These are phyloP conservation scores for Pangasius macronema DNA, from an alignment of 2,797 vertebrate species.

Conservation along the genomic window DNA sequence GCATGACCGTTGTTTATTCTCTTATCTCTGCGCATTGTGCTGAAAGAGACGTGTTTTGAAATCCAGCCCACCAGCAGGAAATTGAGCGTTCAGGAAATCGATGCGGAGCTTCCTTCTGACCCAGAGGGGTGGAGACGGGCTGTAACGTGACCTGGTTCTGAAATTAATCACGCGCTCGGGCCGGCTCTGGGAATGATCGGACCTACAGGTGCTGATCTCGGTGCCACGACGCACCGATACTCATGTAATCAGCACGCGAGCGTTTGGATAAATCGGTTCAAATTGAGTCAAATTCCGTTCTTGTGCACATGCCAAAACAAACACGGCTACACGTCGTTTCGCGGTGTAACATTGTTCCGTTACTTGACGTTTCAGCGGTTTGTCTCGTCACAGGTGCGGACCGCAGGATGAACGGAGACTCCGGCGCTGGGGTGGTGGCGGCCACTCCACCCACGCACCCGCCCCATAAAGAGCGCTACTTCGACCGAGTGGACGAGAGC, in stretches of 20 bases:
- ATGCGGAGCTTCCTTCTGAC: not conserved
- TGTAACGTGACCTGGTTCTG: not conserved
- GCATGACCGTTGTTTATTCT: not conserved
- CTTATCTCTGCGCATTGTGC: not conserved
- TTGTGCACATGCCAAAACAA: not conserved
- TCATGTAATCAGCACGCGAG: not conserved
- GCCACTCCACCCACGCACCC: constrained; percentile 92
- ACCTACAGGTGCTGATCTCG: not conserved
- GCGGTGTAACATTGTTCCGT: not conserved
- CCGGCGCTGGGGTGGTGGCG: constrained; percentile 92
- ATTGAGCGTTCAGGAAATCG: constrained; percentile 15
- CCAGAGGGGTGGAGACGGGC: not conserved
- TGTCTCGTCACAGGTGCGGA: constrained; percentile 40
- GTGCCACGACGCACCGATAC: not conserved
- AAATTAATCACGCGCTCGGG: not conserved
- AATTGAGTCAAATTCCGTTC: not conserved
- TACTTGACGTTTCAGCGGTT: not conserved
- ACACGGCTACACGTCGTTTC: not conserved
- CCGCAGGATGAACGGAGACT: constrained; percentile 91
- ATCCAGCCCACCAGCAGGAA: constrained; percentile 13
- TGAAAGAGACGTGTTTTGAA: not conserved
- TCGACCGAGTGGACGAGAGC: constrained; percentile 96
- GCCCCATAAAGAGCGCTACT: constrained; percentile 97
- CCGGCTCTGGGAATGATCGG: not conserved
- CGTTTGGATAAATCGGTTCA: not conserved